A percentile compares a stretch with the other conserved stretches of the same genome.
Conservation (phyloP, 2,888 invertebrate genomes). For the Diarsia brunnea region DNA sequence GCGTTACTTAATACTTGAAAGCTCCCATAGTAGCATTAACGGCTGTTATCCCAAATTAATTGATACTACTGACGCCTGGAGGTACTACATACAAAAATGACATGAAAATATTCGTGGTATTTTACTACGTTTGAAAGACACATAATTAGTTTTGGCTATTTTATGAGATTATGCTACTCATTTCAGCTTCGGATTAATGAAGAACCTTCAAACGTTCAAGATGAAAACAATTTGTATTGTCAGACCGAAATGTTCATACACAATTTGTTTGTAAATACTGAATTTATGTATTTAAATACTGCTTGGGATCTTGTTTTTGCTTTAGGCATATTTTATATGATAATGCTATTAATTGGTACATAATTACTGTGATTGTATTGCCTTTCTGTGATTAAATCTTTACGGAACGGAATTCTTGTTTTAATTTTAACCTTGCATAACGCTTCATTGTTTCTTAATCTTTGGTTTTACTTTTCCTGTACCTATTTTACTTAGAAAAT, state of each 20-base stretch:
- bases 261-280: conserved; percentile 14
- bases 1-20: no score
- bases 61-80: conserved; percentile 6
- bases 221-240: conserved; percentile 10
- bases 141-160: conserved; percentile 1
- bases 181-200: conserved; percentile 49
- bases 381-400: conserved; percentile 76
- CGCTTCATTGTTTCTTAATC: no score
- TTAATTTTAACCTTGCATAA: no score
- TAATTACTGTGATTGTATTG: conserved; percentile 75
- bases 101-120: neutral
- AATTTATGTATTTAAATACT: conserved; percentile 19
- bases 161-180: conserved; percentile 5
- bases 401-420: conserved; percentile 52
- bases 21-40: neutral
- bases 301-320: conserved; percentile 34
- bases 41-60: neutral
- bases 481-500: neutral
- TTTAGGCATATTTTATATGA: conserved; percentile 27
- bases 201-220: conserved; percentile 29
- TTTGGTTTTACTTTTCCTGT: neutral
- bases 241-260: neutral
- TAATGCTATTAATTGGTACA: conserved; percentile 47
- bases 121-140: neutral
- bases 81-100: neutral